phyloP scores from a whole-genome alignment of 2,113 vertebrate species.

The Beaufortia kweichowensis region DNA sequence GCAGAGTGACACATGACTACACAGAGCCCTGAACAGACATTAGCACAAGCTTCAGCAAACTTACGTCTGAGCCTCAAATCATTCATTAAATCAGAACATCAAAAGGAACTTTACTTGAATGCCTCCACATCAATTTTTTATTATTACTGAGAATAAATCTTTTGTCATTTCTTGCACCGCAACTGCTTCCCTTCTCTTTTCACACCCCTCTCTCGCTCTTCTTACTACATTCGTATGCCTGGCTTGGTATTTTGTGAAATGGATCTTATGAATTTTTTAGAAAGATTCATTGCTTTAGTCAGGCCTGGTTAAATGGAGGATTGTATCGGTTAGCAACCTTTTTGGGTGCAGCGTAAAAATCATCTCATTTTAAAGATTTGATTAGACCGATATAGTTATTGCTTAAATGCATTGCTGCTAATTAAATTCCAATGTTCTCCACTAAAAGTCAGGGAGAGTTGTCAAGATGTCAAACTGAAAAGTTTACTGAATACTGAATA shows the following conservation, averaged over 20 bases:
- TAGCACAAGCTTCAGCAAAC: conserved; percentile 87
- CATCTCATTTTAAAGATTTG: conserved; percentile 52
- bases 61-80: conserved; percentile 81
- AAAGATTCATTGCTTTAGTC: conserved; percentile 76
- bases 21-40: conserved; percentile 80
- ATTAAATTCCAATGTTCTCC: conserved; percentile 21
- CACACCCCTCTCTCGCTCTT: conserved; percentile 5
- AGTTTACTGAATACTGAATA: too few relatives aligned
- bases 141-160: conserved; percentile 94
- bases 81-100: conserved; percentile 99
- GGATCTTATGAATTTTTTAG: conserved; percentile 96
- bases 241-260: conserved; percentile 90
- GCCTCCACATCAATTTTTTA: conserved; percentile 95
- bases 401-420: conserved; percentile 31
- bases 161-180: conserved; percentile 80
- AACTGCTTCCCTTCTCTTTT: background rate
- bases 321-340: conserved; percentile 58
- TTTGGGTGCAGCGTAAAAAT: conserved; percentile 44
- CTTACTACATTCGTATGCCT: conserved; percentile 73
- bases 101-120: conserved; percentile 99
- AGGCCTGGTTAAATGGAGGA: conserved; percentile 58
- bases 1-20: conserved; percentile 88
- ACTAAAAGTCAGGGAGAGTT: background rate
- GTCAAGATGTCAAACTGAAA: too few relatives aligned
- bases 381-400: conserved; percentile 10